These are phyloP conservation scores for Amblyornis subalaris DNA, from an alignment of 2,113 vertebrate genomes.

Conservation along the genomic window DNA sequence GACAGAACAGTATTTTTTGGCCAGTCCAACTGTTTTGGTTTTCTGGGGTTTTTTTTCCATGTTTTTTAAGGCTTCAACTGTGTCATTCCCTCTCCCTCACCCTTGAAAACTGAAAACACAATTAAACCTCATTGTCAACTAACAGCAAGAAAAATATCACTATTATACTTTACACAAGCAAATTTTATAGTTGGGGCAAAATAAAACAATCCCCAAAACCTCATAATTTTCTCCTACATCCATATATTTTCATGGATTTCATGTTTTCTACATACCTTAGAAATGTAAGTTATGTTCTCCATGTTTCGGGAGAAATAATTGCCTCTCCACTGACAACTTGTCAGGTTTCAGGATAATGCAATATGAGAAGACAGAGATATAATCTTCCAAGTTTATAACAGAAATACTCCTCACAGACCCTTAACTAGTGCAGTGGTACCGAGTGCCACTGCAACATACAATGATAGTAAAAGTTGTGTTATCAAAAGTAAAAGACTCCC, in stretches of 20 bases:
- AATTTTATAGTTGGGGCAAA: background rate
- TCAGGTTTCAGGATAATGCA: slow-evolving; percentile 14
- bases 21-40: background rate
- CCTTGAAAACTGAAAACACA: background rate
- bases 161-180: background rate
- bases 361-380: background rate
- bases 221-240: background rate
- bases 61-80: background rate
- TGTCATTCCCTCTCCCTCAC: background rate
- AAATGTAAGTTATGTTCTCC: background rate
- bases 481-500: background rate
- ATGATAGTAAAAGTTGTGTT: background rate
- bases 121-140: background rate
- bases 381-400: background rate
- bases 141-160: background rate
- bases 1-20: background rate
- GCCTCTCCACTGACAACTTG: slow-evolving; percentile 40
- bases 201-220: background rate
- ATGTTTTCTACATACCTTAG: background rate
- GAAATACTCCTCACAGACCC: background rate
- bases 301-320: slow-evolving; percentile 43
- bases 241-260: background rate
- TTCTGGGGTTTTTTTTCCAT: background rate
- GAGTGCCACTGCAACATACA: background rate
- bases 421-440: background rate